Percentiles rank a stretch among this genome's conserved stretches.
Conservation (phyloP, 1,140 invertebrate species). For the Kradibia gibbosae region DNA sequence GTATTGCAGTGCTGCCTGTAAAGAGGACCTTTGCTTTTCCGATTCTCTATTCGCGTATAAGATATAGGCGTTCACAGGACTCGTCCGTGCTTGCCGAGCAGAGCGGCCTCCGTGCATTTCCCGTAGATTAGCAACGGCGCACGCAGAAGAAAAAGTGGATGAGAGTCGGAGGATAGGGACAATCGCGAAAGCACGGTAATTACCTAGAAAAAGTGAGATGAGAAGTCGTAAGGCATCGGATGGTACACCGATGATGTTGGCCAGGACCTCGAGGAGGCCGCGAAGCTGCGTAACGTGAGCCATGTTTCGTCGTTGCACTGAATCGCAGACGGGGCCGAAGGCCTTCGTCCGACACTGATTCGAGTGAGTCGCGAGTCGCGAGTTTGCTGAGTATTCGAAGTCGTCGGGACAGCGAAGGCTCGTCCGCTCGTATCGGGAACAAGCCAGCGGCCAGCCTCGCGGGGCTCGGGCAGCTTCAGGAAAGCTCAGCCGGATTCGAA, state of each 20-base stretch:
- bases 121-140: too few species aligned
- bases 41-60: not conserved
- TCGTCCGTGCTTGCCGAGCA: too few species aligned
- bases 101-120: too few species aligned
- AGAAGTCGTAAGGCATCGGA: conserved; percentile 80
- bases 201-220: conserved; percentile 79
- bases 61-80: not conserved
- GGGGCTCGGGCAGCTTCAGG: not conserved
- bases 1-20: not conserved
- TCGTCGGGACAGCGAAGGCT: too few species aligned
- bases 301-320: conserved; percentile 7
- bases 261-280: conserved; percentile 53
- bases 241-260: conserved; percentile 69
- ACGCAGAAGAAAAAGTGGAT: too few species aligned
- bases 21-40: not conserved
- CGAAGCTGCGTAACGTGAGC: not conserved
- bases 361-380: too few species aligned
- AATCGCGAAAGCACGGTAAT: not conserved
- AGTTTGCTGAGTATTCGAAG: too few species aligned
- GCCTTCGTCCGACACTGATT: too few species aligned
- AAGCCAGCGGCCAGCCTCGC: not conserved
- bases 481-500: not conserved
- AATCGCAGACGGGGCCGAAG: not conserved
- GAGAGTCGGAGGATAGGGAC: too few species aligned
- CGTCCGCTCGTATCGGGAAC: not conserved